These are phyloP conservation scores for Hylaeus volcanicus DNA, from an alignment of 1,140 invertebrate genomes.

Conservation along the genomic window DNA sequence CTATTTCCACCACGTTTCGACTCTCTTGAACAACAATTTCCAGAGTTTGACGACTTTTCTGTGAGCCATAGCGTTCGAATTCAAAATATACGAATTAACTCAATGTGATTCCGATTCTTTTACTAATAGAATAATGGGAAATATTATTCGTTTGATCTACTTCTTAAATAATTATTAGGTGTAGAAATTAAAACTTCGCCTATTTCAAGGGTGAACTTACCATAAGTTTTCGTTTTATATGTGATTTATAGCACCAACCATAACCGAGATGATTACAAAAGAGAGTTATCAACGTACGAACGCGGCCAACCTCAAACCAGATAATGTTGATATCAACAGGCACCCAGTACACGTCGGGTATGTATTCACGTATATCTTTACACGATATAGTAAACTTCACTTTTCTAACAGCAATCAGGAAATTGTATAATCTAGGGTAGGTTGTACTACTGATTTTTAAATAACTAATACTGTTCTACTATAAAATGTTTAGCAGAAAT, in stretches of 20 bases:
- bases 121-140: background rate
- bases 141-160: background rate
- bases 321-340: conserved; percentile 93
- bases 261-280: conserved; percentile 80
- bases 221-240: no score
- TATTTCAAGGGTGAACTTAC: no score
- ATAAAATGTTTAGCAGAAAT: conserved; percentile 2
- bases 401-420: background rate
- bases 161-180: no score
- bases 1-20: background rate
- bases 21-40: background rate
- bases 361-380: conserved; percentile 70
- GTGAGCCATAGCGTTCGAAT: background rate
- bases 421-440: conserved; percentile 18
- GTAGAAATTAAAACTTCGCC: no score
- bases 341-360: conserved; percentile 94
- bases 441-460: conserved; percentile 20
- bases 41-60: no score
- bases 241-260: conserved; percentile 72
- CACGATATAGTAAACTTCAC: background rate
- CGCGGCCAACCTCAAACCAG: conserved; percentile 84
- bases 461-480: background rate
- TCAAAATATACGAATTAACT: background rate
- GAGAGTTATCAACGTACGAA: conserved; percentile 79
- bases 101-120: no score